Evolutionary conservation across 2,888 invertebrate genomes (phyloP).

Genomic region (Rambutsinella grinnellia): DNA sequence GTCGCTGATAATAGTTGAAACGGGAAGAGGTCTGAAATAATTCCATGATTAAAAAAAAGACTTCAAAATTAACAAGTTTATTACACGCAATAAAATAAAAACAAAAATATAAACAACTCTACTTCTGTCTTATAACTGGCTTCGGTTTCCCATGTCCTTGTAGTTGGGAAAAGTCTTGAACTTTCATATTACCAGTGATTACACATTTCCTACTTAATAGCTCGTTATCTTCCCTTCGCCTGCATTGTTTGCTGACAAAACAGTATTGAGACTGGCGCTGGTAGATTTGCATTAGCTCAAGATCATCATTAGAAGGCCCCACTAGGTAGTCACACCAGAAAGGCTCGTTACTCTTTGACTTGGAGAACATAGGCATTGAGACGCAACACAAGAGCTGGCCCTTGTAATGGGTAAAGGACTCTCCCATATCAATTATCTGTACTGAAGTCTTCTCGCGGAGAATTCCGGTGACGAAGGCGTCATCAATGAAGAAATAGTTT

Average conservation of each 20-base stretch:
- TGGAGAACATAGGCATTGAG: conserved; percentile 70
- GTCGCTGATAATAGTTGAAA: conserved; percentile 60
- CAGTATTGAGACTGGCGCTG: conserved; percentile 76
- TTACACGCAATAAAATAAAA: background rate
- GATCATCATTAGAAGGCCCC: conserved; percentile 84
- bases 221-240: conserved; percentile 70
- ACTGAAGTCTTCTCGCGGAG: conserved; percentile 75
- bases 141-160: background rate
- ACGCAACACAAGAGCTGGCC: conserved; percentile 83
- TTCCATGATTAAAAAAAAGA: background rate
- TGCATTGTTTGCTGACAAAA: conserved; percentile 73
- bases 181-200: conserved; percentile 67
- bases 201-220: conserved; percentile 76
- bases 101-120: background rate
- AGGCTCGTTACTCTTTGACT: conserved; percentile 26
- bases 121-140: conserved; percentile 30
- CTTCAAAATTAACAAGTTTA: background rate
- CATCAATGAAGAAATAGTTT: conserved; percentile 93
- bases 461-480: conserved; percentile 87
- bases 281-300: conserved; percentile 77
- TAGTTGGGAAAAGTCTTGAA: conserved; percentile 29
- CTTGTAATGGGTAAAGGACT: conserved; percentile 79
- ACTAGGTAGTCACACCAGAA: conserved; percentile 77
- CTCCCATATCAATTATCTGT: conserved; percentile 73
- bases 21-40: conserved; percentile 63